phyloP scores from a whole-genome alignment of 2,113 vertebrate species.

The Ornithorhynchus anatinus region DNA sequence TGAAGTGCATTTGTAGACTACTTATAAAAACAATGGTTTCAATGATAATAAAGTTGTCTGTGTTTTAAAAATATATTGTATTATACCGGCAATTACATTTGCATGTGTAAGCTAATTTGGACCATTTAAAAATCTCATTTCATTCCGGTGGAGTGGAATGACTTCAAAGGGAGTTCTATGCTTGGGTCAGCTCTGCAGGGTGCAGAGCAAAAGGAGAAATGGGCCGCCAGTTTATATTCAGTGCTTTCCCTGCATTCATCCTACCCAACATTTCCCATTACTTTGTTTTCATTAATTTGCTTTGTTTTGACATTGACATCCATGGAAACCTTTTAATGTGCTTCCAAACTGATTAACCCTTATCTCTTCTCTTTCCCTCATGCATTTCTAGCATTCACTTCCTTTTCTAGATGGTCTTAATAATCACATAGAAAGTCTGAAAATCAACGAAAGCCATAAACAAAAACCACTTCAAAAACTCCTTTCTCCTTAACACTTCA shows the following conservation, averaged over 20 bases:
- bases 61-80: not conserved
- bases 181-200: not conserved
- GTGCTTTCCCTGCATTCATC: not conserved
- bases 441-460: not conserved
- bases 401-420: not conserved
- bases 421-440: not conserved
- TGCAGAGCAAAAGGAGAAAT: not conserved
- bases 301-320: not conserved
- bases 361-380: not conserved
- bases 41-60: not conserved
- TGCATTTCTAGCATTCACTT: not conserved
- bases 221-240: not conserved
- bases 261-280: not conserved
- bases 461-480: not conserved
- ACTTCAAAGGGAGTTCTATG: not conserved
- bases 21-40: too few species aligned
- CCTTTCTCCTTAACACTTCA: not conserved
- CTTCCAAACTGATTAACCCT: not conserved
- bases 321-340: not conserved
- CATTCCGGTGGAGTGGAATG: not conserved
- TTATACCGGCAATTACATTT: not conserved
- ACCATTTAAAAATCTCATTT: not conserved
- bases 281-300: not conserved
- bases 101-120: not conserved
- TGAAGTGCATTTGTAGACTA: not conserved